These are phyloP conservation scores for Corythornis cristatus DNA, from an alignment of 2,113 vertebrate genomes.

Conservation along the genomic window DNA sequence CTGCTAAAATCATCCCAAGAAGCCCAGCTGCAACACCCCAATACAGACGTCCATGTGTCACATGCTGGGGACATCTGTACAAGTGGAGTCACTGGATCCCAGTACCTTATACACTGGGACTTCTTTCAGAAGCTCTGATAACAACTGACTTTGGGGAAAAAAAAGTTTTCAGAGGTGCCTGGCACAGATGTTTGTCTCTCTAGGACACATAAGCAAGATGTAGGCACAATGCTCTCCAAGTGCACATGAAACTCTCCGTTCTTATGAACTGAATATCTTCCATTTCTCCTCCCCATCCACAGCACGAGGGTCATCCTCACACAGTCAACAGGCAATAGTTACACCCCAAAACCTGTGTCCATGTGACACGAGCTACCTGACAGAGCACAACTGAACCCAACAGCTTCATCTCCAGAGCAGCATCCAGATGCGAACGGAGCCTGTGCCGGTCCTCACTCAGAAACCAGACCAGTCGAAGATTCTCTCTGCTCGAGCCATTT, in stretches of 20 bases:
- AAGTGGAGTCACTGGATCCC: neutral
- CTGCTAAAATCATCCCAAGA: neutral
- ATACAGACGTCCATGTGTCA: neutral
- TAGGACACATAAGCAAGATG: neutral
- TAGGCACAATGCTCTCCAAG: neutral
- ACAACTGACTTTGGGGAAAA: neutral
- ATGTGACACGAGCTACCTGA: neutral
- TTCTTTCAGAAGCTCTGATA: neutral
- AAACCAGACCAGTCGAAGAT: conserved; percentile 26
- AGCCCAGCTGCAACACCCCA: neutral
- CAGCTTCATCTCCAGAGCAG: neutral
- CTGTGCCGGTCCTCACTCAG: neutral
- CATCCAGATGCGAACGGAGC: neutral
- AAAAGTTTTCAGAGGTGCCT: neutral
- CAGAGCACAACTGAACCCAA: neutral
- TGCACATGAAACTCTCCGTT: neutral
- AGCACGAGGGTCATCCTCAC: neutral
- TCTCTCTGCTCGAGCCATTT: conserved; percentile 6
- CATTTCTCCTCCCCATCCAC: neutral
- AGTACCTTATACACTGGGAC: neutral
- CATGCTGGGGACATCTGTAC: neutral
- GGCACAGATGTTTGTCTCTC: neutral
- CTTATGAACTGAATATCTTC: neutral
- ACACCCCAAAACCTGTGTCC: accelerated
- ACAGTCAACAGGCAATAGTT: neutral